A percentile compares a stretch with the other conserved stretches of the same genome.
Conservation (phyloP, 2,113 vertebrate genomes). For the Peucedramus taeniatus region DNA sequence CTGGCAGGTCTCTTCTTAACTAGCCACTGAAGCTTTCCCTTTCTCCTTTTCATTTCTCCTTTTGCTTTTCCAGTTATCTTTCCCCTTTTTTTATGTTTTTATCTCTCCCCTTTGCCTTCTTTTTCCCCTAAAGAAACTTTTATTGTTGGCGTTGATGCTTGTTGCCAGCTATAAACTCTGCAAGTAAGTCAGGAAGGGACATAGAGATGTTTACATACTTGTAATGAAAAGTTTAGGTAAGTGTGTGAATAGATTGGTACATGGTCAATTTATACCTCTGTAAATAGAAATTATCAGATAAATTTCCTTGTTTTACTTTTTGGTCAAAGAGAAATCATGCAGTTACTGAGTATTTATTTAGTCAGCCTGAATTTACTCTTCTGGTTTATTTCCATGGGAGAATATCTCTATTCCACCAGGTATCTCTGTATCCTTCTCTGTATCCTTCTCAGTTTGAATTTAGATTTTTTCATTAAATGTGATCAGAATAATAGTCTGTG, state of each 20-base stretch:
- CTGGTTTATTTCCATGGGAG: not conserved
- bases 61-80: not conserved
- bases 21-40: not conserved
- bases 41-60: not conserved
- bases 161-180: not conserved
- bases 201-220: not conserved
- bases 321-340: not conserved
- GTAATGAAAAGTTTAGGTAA: not conserved
- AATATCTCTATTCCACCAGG: not conserved
- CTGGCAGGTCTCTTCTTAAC: not conserved
- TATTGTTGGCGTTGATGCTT: not conserved
- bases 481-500: not conserved
- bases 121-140: not conserved
- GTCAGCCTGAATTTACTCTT: not conserved
- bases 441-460: not conserved
- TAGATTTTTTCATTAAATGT: not conserved
- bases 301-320: not conserved
- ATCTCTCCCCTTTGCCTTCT: accelerated
- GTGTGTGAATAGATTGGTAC: not conserved
- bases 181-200: not conserved
- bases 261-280: not conserved
- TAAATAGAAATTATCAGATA: not conserved
- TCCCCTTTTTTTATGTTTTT: not conserved
- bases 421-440: not conserved
- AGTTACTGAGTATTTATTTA: not conserved